Base-by-base conservation (phyloP, 1,140 invertebrate genomes). In the Antheraea pernyi region DNA sequence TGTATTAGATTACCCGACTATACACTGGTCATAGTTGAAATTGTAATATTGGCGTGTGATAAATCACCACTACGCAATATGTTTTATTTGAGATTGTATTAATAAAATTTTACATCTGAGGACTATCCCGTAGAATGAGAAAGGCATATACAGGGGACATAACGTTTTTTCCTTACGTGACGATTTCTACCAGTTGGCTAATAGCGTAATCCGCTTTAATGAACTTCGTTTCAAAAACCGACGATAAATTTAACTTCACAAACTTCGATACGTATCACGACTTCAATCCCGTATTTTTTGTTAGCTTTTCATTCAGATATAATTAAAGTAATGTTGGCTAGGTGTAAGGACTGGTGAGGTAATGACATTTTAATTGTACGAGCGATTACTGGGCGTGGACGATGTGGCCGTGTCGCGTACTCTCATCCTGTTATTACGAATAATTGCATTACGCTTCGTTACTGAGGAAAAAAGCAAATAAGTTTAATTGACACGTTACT, bases 371-470 rank as follows among this genome's bases (percentile, higher is more conserved):
- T 91, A 89, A 91, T 91, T 88, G 86, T 89, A 76, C 72, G 74
- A 74, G 72, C 84, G 80, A 87, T 86, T 88, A 85, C 77, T 62
- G 79, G 81, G 80, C 80, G 80, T 83, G 74, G 74, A 70, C 73
- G 70, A 65, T 75, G 73, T 74, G 71, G 78, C 77, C 77, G 76
- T 91, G 86, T 88, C 85, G 81, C 84, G 81, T 83, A 80, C 72
- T 81, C 77, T 88, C 88, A 86, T 91, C 88, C 89, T 91, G 88
- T 86, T 87, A 91, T 91, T 91, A 91, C 88, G 80, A 79, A 86
- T 91, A 91, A 91, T 91, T 91, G 88, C 84, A 91, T 90, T 90
- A 91, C 83, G 86, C 79, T 90, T 90, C 85, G 89, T 89, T 89
- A 91, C 86, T 74, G 84, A 80, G 79, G 84, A 81, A 89, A 88